Percentiles rank a stretch among this genome's conserved stretches.
Conservation (phyloP, 37 sponge, comb jelly and placozoan genomes). For the Agelas oroides region DNA sequence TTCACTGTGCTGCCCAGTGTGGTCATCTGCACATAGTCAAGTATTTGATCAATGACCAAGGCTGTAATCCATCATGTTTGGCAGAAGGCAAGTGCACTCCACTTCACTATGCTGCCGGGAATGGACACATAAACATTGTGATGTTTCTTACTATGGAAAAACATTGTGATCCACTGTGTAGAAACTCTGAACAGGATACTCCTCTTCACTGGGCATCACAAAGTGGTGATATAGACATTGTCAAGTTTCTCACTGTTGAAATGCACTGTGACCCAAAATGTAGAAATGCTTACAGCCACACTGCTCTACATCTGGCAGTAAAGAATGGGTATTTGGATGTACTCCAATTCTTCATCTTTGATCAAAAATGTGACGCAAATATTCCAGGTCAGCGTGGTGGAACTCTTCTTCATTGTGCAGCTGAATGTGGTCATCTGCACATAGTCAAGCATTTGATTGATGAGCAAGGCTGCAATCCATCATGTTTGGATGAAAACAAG, state of each 20-base stretch:
- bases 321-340: no score
- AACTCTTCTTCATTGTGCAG: no score
- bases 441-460: no score
- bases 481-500: no score
- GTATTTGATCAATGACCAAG: not conserved
- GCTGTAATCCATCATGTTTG: not conserved
- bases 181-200: not conserved
- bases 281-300: not conserved
- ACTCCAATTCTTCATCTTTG: no score
- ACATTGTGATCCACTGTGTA: not conserved
- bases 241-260: not conserved
- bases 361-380: no score
- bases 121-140: conserved; percentile 1
- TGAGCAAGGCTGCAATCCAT: no score
- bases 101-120: conserved; percentile 27
- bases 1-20: conserved; percentile 28
- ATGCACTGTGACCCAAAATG: not conserved
- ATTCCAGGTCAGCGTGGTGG: no score
- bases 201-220: conserved; percentile 48
- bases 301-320: not conserved
- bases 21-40: conserved; percentile 36
- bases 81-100: conserved; percentile 8
- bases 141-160: conserved; percentile 15
- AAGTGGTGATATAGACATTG: conserved; percentile 66
- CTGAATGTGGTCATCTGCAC: no score